Percentiles rank a stretch among this genome's conserved stretches.
These are phyloP conservation scores for Platycnemis pennipes DNA, from an alignment of 2,888 invertebrate genomes.

Conservation along the genomic window DNA sequence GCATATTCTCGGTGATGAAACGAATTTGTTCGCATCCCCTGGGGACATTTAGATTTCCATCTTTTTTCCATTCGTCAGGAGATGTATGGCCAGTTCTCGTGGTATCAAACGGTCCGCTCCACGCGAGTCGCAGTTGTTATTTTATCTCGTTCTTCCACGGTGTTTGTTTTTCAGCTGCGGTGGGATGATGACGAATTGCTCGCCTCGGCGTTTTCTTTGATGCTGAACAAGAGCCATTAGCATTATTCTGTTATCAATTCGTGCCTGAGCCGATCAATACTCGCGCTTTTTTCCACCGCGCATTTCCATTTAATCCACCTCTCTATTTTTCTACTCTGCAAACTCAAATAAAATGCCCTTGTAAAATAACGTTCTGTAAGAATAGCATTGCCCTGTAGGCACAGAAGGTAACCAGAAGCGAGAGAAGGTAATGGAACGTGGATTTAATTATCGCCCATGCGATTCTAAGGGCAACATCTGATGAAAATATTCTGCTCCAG, in stretches of 20 bases:
- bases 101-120: not conserved
- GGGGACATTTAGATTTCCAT: not conserved
- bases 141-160: not conserved
- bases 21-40: not conserved
- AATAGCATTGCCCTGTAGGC: not conserved
- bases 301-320: not conserved
- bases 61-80: not conserved
- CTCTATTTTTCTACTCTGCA: not conserved
- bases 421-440: not conserved
- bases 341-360: not conserved
- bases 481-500: not conserved
- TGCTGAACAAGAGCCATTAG: not conserved
- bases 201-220: not conserved
- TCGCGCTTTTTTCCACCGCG: not conserved
- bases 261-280: not conserved
- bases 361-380: not conserved
- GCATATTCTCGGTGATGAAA: not conserved
- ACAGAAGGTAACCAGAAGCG: not conserved
- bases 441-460: not conserved
- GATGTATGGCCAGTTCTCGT: not conserved
- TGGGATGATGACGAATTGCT: not conserved
- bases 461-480: not conserved
- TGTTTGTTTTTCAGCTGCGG: not conserved
- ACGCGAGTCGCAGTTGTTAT: not conserved
- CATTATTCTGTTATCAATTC: not conserved